Conservation (phyloP, 2,888 invertebrate genomes). For the Stenodera caucasica region DNA sequence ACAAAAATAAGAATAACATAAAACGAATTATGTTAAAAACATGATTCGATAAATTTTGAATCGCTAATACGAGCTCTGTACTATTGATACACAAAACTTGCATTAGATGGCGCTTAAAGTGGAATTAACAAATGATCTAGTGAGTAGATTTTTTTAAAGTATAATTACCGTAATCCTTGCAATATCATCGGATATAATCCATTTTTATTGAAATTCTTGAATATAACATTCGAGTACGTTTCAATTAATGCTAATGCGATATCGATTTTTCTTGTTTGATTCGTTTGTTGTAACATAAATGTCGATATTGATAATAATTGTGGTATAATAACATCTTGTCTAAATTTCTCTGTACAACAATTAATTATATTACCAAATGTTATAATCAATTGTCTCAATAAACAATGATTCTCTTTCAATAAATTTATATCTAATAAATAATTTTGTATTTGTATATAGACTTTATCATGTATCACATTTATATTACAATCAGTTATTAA, state of each 20-base stretch:
- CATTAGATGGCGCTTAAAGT: too few species aligned
- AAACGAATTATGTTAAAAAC: too few species aligned
- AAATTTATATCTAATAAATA: constrained; percentile 52
- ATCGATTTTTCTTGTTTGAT: constrained; percentile 61
- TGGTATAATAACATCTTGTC: constrained; percentile 67
- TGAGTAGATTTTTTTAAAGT: too few species aligned
- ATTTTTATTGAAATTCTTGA: constrained; percentile 58
- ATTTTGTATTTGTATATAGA: constrained; percentile 58
- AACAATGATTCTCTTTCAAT: constrained; percentile 53
- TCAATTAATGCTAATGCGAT: constrained; percentile 65
- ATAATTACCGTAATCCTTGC: constrained; percentile 58
- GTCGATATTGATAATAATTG: constrained; percentile 62
- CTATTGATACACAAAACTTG: background rate
- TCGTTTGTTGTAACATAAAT: constrained; percentile 59
- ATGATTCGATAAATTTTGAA: too few species aligned
- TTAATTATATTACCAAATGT: constrained; percentile 65
- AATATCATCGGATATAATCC: constrained; percentile 56
- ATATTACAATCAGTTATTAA: constrained; percentile 59
- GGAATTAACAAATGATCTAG: too few species aligned
- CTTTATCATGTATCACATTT: constrained; percentile 61
- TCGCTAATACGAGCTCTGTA: too few species aligned
- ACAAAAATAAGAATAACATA: too few species aligned
- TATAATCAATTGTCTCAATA: constrained; percentile 63
- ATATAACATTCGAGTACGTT: constrained; percentile 64
- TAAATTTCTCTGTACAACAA: constrained; percentile 61